Evolutionary conservation across 2,113 vertebrate genomes (phyloP).

Genomic region (Grammomys surdaster): DNA sequence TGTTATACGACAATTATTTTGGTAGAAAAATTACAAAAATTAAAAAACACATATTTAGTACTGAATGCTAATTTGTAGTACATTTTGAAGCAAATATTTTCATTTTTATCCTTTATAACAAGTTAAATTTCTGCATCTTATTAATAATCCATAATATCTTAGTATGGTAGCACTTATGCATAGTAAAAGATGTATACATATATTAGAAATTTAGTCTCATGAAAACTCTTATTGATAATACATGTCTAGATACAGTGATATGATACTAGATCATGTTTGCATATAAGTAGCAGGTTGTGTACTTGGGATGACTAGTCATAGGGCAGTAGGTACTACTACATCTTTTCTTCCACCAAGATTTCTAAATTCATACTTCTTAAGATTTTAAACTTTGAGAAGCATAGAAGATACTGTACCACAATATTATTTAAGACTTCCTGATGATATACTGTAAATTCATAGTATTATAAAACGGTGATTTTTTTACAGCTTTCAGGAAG

Average conservation of each 20-base stretch:
- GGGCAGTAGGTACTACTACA: neutral
- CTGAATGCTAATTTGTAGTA: neutral
- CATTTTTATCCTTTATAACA: neutral
- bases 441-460: neutral
- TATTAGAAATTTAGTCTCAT: neutral
- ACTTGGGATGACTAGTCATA: neutral
- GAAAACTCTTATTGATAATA: neutral
- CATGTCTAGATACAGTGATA: neutral
- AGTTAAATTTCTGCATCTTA: neutral
- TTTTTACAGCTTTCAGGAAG: neutral
- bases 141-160: neutral
- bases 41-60: neutral
- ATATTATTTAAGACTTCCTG: conserved; percentile 12
- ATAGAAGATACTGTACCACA: neutral
- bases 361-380: neutral
- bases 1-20: neutral
- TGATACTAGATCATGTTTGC: neutral
- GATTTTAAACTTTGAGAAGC: conserved; percentile 10
- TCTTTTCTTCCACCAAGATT: neutral
- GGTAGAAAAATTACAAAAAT: neutral
- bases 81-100: neutral
- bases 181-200: neutral
- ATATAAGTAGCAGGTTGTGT: neutral
- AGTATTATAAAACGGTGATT: neutral
- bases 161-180: neutral